Base-by-base conservation (phyloP, 2,888 invertebrate species). In the Heliconius erato region DNA sequence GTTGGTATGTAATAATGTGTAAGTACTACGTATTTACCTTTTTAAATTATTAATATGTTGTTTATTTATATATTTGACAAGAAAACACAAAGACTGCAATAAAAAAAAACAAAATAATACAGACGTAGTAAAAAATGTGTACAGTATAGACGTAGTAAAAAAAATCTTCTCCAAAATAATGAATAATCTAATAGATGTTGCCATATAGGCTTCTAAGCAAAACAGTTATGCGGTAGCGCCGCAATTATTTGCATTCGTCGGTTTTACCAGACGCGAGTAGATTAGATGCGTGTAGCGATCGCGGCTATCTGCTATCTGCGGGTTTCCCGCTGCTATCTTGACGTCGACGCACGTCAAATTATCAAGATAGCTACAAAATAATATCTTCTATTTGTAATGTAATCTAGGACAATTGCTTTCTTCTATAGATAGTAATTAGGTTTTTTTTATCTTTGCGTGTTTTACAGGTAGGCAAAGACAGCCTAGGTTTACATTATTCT, bases 241-340 rank as follows among this genome's bases (percentile, higher is more conserved):
- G n/a, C 40, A 23, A 14, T 54, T 74, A 74, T 59, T 59, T 59
- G 23, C 16, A 23, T 44, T 26, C n/a, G 40, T 26, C n/a, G 77
- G 77, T 77, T 77, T 77, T 77, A 77, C 77, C 77, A 65, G 63
- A 65, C 77, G 35, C 63, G 12, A 59, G 6, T 40, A 65, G 77
- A 77, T 77, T 65, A 40, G 40, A 65, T 63, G 65, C 14, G 35
- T 6, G n/a, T 32, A 32, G 28, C 6, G 35, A 35, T 11, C 23
- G 28, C 35, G n/a, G n/a, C n/a, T n/a, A n/a, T n/a, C n/a, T 9
- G 63, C 35, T 59, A 76, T 74, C 59, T 74, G 32, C 74, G 74
- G 74, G 74, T n/a, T 74, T 74, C 59, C 74, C 74, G 71, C 44
- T 71, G 40, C n/a, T 44, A 4, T 7, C 35, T 4, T 63, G 35